These are phyloP conservation scores for Ectobius pallidus DNA, from an alignment of 2,888 invertebrate genomes.

Conservation along the genomic window DNA sequence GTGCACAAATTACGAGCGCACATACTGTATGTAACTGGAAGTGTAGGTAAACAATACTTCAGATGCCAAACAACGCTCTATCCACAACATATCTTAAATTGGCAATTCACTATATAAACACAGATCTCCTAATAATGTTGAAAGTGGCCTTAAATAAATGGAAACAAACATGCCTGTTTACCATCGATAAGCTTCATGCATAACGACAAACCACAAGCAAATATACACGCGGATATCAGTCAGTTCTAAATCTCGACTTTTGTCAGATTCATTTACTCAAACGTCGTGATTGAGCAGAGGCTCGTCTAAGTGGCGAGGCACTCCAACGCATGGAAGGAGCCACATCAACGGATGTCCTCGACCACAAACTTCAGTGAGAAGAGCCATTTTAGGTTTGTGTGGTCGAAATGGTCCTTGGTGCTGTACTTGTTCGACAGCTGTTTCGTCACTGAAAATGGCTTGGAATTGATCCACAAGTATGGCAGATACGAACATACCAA, in stretches of 20 bases:
- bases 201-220: neutral
- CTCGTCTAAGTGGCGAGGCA: slow-evolving; percentile 54
- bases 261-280: slow-evolving; percentile 42
- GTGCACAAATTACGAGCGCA: too few species aligned
- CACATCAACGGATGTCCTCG: slow-evolving; percentile 73
- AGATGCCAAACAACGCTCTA: too few species aligned
- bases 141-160: neutral
- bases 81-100: too few species aligned
- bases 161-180: neutral
- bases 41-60: too few species aligned
- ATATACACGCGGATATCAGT: neutral
- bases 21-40: too few species aligned
- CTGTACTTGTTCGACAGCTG: slow-evolving; percentile 79
- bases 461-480: slow-evolving; percentile 87
- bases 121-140: too few species aligned
- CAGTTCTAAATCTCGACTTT: neutral
- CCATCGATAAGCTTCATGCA: neutral
- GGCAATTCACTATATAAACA: too few species aligned
- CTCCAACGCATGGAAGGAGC: slow-evolving; percentile 71
- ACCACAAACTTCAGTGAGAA: slow-evolving; percentile 80
- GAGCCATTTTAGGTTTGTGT: slow-evolving; percentile 61
- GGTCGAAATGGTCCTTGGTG: slow-evolving; percentile 67
- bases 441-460: slow-evolving; percentile 84
- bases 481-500: slow-evolving; percentile 86
- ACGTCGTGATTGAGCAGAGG: slow-evolving; percentile 56